Evolutionary conservation across 2,113 vertebrate genomes (phyloP).

Genomic region (Eptesicus fuscus): DNA sequence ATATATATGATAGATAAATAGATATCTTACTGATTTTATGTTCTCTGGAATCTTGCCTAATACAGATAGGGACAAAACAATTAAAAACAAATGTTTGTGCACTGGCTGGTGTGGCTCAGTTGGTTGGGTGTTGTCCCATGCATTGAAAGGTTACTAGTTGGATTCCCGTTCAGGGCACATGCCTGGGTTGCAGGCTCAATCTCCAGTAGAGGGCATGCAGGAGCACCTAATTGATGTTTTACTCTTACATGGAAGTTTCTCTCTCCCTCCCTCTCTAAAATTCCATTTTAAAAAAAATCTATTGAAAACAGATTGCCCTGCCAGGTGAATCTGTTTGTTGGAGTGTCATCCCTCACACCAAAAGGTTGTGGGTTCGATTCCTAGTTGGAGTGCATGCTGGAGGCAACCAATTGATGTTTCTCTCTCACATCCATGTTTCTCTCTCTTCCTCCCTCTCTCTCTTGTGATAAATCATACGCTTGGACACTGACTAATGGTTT

Average conservation of each 20-base stretch:
- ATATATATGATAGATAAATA: neutral
- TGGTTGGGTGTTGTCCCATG: neutral
- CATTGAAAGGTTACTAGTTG: neutral
- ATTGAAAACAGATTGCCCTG: too few relatives aligned
- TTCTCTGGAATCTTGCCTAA: neutral
- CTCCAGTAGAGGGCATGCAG: too few relatives aligned
- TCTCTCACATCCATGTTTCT: neutral
- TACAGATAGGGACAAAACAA: neutral
- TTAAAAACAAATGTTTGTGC: neutral
- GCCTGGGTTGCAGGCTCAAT: neutral
- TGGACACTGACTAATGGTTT: slow-evolving; percentile 4
- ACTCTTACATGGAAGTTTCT: too few relatives aligned
- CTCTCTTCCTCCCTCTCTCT: neutral
- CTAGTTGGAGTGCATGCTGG: too few relatives aligned
- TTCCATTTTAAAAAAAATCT: too few relatives aligned
- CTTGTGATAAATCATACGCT: neutral
- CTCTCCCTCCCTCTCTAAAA: neutral
- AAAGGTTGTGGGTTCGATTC: too few relatives aligned
- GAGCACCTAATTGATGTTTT: too few relatives aligned
- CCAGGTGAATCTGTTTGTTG: too few relatives aligned
- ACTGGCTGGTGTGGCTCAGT: neutral
- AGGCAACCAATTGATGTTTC: too few relatives aligned
- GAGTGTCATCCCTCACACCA: too few relatives aligned
- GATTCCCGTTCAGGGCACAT: neutral
- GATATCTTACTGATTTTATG: neutral